These are phyloP conservation scores for Brotula barbata DNA, from an alignment of 2,797 vertebrate species.

Conservation along the genomic window DNA sequence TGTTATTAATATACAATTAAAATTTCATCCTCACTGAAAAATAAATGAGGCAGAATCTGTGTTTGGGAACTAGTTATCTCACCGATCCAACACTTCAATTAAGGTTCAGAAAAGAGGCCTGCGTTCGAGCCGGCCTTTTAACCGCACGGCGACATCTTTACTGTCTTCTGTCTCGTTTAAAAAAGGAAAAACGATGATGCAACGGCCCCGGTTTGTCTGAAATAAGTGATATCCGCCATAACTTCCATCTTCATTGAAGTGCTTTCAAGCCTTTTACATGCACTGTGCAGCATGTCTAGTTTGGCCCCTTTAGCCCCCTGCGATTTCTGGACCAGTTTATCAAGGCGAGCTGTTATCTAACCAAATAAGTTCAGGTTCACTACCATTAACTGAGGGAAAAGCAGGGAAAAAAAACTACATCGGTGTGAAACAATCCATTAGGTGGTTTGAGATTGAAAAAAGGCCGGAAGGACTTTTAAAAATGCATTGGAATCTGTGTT, in stretches of 20 bases:
- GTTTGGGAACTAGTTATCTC: conserved; percentile 62
- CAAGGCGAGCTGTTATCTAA: too few relatives aligned
- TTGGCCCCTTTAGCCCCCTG: too few relatives aligned
- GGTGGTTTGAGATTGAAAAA: too few relatives aligned
- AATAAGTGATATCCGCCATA: background rate
- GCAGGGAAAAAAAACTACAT: too few relatives aligned
- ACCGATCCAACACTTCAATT: conserved; percentile 60
- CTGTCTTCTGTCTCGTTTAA: conserved; percentile 14
- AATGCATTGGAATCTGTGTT: too few relatives aligned
- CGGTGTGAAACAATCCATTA: too few relatives aligned
- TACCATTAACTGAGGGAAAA: too few relatives aligned
- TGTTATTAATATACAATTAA: conserved; percentile 78
- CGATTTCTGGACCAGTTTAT: too few relatives aligned
- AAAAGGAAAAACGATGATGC: conserved; percentile 26
- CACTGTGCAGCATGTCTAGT: too few relatives aligned
- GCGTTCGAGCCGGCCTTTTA: conserved; percentile 49
- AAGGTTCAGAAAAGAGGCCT: conserved; percentile 48
- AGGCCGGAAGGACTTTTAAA: too few relatives aligned
- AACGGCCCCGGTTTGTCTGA: conserved; percentile 42
- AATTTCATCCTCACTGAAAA: conserved; percentile 74
- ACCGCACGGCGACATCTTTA: conserved; percentile 51
- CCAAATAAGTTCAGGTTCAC: too few relatives aligned
- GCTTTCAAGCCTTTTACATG: background rate
- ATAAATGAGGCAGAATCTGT: conserved; percentile 71
- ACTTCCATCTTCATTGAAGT: conserved; percentile 9